A percentile compares a stretch with the other conserved stretches of the same genome.
These are phyloP conservation scores for Magallana angulata DNA, from an alignment of 1,140 invertebrate species.

Conservation along the genomic window DNA sequence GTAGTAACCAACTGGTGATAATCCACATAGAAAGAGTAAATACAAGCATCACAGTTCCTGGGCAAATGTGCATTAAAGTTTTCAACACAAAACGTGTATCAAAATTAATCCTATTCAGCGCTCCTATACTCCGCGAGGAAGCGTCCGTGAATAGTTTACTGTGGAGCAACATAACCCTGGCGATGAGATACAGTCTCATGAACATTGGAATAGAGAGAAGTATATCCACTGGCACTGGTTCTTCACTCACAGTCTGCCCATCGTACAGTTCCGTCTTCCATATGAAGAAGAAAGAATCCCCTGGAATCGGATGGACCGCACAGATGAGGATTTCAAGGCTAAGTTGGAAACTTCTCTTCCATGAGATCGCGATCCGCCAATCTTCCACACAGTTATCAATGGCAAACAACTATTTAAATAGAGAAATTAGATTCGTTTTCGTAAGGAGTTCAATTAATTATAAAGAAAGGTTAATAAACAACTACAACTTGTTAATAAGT, in stretches of 20 bases:
- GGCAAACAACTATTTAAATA: slow-evolving; percentile 74
- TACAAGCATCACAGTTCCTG: slow-evolving; percentile 97
- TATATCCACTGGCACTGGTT: slow-evolving; percentile 85
- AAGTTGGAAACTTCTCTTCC: slow-evolving; percentile 96
- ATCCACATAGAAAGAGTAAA: slow-evolving; percentile 99
- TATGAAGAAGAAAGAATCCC: slow-evolving; percentile 92
- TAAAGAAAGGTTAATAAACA: no score
- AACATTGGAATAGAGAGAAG: slow-evolving; percentile 99
- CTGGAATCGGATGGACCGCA: slow-evolving; percentile 97
- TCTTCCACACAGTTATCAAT: slow-evolving; percentile 97
- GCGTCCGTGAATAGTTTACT: slow-evolving; percentile 99
- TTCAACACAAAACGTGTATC: slow-evolving; percentile 99
- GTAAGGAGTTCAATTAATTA: neutral
- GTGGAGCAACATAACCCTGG: slow-evolving; percentile 99
- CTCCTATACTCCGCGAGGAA: slow-evolving; percentile 91
- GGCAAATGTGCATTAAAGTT: slow-evolving; percentile 99
- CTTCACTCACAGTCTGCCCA: slow-evolving; percentile 39
- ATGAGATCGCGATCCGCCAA: slow-evolving; percentile 99
- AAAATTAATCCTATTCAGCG: slow-evolving; percentile 99
- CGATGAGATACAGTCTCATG: slow-evolving; percentile 98
- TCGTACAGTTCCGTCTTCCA: slow-evolving; percentile 83
- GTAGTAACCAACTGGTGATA: slow-evolving; percentile 98
- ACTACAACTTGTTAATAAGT: no score
- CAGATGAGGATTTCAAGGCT: slow-evolving; percentile 95
- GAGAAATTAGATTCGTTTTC: slow-evolving; percentile 1